Base-by-base conservation (phyloP, 2,888 invertebrate genomes). In the Drosophila peninsularis region DNA sequence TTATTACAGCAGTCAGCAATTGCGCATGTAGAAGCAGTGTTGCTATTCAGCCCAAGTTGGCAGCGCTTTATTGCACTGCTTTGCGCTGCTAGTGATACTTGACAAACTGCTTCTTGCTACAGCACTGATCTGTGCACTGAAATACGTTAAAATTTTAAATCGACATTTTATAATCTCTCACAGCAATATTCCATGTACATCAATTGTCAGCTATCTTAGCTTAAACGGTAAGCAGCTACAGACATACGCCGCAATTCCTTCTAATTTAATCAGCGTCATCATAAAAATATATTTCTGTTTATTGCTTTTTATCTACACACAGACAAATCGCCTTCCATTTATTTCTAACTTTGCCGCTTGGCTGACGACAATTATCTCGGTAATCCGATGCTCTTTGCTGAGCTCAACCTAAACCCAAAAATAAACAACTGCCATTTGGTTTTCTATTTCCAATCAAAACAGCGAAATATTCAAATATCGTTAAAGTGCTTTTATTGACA, bases 401-500 rank as follows among this genome's bases (percentile, higher is more conserved):
- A 55, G 49, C 53, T 34, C 55, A 39, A n/a, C 19, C 3, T 50
- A 27, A 41, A 44, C 9, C 19, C 5, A 30, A 17, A 32, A 7
- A 5, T 2, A 17, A 47, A 21, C 21, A 14, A 50, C 14, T 10
- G 11, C 10, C 36, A 50, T 49, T 47, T 24, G 30, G 27, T 36
- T 32, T 49, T n/a, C 17, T 47, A 39, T 56, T 42, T 11, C 45
- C 44, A 65, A 71, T 64, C 19, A 53, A 53, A 75, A 82, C 62
- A 53, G 71, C 64, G 50, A 55, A 72, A 65, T 72, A 67, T 66
- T 62, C 69, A 64, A 39, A 70, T 75, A 62, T 62, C 36, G 57
- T 63, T 67, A 63, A 47, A 75, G 47, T 69, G 65, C 47, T 61
- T 76, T 75, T 85, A 83, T 81, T 86, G 61, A 60, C 60, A 80